Conservation (phyloP, 2,888 invertebrate genomes). For the Dryadula phaetusa region DNA sequence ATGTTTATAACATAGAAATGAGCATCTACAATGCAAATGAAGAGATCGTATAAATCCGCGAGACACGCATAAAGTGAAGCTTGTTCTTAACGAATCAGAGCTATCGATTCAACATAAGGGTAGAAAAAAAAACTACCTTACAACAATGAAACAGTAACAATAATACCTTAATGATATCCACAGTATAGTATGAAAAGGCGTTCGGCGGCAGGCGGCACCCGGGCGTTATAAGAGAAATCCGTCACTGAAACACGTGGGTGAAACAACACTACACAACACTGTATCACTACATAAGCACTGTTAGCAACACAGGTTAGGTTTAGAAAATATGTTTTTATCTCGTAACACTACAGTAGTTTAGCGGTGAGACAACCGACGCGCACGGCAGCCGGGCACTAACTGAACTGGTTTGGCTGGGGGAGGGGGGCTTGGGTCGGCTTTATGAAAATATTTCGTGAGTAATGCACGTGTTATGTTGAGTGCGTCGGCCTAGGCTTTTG, state of each 20-base stretch:
- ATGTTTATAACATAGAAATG: conserved; percentile 64
- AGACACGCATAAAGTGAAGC: conserved; percentile 62
- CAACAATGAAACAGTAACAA: conserved; percentile 83
- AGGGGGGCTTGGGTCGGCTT: conserved; percentile 76
- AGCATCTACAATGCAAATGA: conserved; percentile 80
- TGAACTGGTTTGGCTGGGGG: conserved; percentile 76
- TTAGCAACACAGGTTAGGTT: conserved; percentile 79
- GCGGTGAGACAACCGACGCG: conserved; percentile 66
- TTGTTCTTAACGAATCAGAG: conserved; percentile 61
- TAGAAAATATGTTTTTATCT: conserved; percentile 73
- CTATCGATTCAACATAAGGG: conserved; percentile 80
- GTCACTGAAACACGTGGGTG: conserved; percentile 70
- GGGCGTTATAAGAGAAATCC: conserved; percentile 79
- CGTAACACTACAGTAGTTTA: conserved; percentile 71
- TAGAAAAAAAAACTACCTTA: conserved; percentile 79
- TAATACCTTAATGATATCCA: conserved; percentile 85
- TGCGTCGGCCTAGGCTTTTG: conserved; percentile 82
- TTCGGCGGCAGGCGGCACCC: conserved; percentile 74
- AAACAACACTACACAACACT: conserved; percentile 79
- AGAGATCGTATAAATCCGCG: conserved; percentile 70
- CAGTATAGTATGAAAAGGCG: conserved; percentile 81
- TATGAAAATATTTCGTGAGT: conserved; percentile 85
- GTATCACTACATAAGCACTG: conserved; percentile 74
- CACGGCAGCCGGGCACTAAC: conserved; percentile 81
- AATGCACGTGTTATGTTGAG: conserved; percentile 84